A percentile compares a stretch with the other conserved stretches of the same genome.
Evolutionary conservation across 1,140 invertebrate species (phyloP).

Genomic region (Drosophila yakuba): DNA sequence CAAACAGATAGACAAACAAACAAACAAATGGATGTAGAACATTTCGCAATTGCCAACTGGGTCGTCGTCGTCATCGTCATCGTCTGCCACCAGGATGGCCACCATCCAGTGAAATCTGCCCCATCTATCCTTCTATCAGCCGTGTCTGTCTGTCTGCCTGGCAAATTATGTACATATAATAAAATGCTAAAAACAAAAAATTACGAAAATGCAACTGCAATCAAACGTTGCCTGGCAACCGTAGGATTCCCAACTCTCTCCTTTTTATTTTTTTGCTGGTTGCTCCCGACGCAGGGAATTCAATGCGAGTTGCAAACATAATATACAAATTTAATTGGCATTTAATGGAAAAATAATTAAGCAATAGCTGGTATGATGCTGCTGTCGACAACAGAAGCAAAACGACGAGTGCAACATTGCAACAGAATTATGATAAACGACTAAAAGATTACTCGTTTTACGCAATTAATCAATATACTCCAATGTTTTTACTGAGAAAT

Average conservation of each 20-base stretch:
- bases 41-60: constrained; percentile 55
- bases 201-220: constrained; percentile 39
- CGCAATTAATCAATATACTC: neutral
- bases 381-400: constrained; percentile 28
- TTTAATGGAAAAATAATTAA: constrained; percentile 73
- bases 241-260: neutral
- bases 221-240: constrained; percentile 50
- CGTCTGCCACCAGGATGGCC: constrained; percentile 6
- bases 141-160: constrained; percentile 21
- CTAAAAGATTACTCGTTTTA: constrained; percentile 22
- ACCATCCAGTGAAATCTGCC: neutral
- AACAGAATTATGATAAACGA: constrained; percentile 13
- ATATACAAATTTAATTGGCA: constrained; percentile 65
- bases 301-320: constrained; percentile 31
- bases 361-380: constrained; percentile 32
- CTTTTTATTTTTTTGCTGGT: too few relatives aligned
- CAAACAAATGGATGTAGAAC: constrained; percentile 51
- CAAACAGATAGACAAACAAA: constrained; percentile 29
- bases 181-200: constrained; percentile 27
- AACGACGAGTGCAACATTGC: neutral
- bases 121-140: neutral
- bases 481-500: neutral
- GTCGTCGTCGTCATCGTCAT: constrained; percentile 20
- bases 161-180: constrained; percentile 38
- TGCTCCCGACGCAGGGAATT: constrained; percentile 7